These are phyloP conservation scores for Speoplatyrhinus poulsoni DNA, from an alignment of 2,113 vertebrate genomes.

Conservation along the genomic window DNA sequence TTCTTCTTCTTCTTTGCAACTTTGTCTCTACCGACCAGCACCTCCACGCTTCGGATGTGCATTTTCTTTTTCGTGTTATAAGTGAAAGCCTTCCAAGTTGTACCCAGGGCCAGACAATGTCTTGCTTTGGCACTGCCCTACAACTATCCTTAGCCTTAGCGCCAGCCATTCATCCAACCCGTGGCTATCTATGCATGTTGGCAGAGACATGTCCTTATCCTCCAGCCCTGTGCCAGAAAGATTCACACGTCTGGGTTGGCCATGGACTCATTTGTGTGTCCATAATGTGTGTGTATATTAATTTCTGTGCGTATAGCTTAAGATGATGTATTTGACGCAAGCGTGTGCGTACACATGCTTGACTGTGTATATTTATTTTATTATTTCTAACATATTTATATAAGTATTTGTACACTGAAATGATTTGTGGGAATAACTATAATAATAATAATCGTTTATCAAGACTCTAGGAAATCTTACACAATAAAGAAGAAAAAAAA, in stretches of 20 bases:
- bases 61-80: no score
- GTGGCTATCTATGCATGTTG: constrained; percentile 32
- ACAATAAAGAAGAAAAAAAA: no score
- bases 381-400: not conserved
- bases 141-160: constrained; percentile 41
- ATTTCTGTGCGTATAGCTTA: not conserved
- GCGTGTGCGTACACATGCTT: no score
- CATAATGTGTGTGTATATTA: constrained; percentile 8
- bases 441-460: no score
- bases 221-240: constrained; percentile 20
- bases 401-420: not conserved
- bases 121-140: constrained; percentile 12
- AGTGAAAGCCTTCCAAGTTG: no score
- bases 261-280: constrained; percentile 23
- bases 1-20: no score
- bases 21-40: no score
- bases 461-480: no score
- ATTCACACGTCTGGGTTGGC: constrained; percentile 34
- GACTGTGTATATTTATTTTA: not conserved
- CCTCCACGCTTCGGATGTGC: no score
- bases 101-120: no score
- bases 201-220: constrained; percentile 9
- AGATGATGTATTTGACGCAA: not conserved
- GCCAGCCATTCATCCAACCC: constrained; percentile 52
- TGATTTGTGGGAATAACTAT: no score